These are phyloP conservation scores for Varecia variegata DNA, from an alignment of 2,797 vertebrate genomes.

Conservation along the genomic window DNA sequence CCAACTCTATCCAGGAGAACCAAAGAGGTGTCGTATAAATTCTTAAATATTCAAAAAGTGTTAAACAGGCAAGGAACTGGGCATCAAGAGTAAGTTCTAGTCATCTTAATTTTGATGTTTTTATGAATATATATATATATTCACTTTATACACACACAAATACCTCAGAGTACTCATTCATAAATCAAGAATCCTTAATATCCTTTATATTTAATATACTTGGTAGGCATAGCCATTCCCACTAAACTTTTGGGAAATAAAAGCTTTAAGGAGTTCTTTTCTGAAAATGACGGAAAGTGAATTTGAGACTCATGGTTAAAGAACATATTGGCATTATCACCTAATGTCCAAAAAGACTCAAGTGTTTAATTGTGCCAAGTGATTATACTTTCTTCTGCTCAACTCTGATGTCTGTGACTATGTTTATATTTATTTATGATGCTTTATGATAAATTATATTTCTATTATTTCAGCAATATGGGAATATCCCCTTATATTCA, in stretches of 20 bases:
- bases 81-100: neutral
- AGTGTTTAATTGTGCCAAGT: too few species aligned
- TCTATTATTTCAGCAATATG: neutral
- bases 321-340: neutral
- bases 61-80: neutral
- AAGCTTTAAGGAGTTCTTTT: neutral
- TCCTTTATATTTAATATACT: neutral
- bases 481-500: neutral
- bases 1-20: too few species aligned
- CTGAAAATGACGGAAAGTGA: neutral
- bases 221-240: neutral
- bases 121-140: neutral
- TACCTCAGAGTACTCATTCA: neutral
- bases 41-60: neutral
- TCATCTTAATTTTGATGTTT: neutral
- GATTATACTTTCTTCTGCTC: neutral
- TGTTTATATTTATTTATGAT: neutral
- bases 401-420: neutral
- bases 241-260: neutral
- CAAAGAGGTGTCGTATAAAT: too few species aligned
- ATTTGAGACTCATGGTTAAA: neutral
- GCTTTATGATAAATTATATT: neutral
- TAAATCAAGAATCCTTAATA: neutral
- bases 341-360: neutral
- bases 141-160: neutral